phyloP scores from a whole-genome alignment of 2,797 vertebrate species.

The Semaprochilodus insignis region DNA sequence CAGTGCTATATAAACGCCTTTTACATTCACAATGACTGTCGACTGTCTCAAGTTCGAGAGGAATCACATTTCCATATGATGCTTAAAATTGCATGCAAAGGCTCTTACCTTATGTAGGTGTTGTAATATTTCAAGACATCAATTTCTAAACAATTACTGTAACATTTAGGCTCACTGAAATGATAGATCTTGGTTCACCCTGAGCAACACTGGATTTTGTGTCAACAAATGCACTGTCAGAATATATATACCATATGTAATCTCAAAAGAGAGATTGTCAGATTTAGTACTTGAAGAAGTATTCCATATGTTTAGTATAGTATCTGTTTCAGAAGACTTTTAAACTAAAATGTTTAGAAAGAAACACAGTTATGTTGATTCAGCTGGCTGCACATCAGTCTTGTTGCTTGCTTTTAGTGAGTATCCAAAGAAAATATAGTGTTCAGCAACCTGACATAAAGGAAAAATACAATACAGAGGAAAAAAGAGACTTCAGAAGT shows the following conservation, averaged over 20 bases:
- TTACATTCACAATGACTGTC: neutral
- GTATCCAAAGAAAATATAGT: conserved; percentile 13
- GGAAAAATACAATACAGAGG: conserved; percentile 3
- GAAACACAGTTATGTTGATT: neutral
- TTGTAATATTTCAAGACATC: neutral
- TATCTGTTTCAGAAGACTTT: neutral
- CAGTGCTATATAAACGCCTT: neutral
- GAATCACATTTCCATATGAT: neutral
- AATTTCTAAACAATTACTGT: neutral
- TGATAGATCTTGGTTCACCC: neutral
- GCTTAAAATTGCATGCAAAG: neutral
- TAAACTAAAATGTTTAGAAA: conserved; percentile 6
- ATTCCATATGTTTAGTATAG: neutral
- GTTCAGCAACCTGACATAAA: conserved; percentile 3
- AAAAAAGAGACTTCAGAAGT: neutral
- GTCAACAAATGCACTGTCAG: neutral
- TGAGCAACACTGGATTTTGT: neutral
- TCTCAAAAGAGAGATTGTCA: neutral
- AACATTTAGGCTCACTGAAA: neutral
- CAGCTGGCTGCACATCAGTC: neutral
- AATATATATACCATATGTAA: neutral
- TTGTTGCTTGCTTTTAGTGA: neutral
- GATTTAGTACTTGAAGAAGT: too few species aligned
- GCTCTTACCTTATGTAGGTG: neutral
- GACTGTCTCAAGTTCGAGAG: neutral